These are phyloP conservation scores for Lumbricus terrestris DNA, from an alignment of 2,888 invertebrate genomes.

Conservation along the genomic window DNA sequence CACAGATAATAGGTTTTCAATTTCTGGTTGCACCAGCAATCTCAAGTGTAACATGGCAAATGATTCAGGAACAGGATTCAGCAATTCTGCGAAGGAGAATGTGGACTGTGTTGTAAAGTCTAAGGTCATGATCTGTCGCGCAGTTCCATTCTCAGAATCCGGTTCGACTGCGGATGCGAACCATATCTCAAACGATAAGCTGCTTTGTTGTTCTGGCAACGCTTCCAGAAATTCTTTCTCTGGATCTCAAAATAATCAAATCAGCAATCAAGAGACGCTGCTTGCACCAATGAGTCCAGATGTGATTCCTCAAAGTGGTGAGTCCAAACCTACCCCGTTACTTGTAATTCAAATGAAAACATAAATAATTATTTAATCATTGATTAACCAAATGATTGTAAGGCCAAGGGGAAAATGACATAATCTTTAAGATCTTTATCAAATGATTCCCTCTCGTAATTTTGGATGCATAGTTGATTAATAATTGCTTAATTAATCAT, in stretches of 20 bases:
- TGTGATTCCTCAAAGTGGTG: neutral
- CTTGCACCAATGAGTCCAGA: conserved; percentile 3
- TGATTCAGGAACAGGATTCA: neutral
- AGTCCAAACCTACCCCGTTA: neutral
- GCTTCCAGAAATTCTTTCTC: neutral
- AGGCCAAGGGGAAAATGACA: neutral
- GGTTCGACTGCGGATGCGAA: neutral
- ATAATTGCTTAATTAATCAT: neutral
- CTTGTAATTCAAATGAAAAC: neutral
- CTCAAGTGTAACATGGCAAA: neutral
- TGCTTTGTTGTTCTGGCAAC: neutral
- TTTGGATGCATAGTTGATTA: neutral
- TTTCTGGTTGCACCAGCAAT: neutral
- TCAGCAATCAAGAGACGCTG: no score
- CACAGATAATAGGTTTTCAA: neutral
- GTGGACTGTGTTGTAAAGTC: neutral
- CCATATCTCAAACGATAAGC: neutral
- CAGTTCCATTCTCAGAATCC: neutral
- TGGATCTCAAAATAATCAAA: neutral
- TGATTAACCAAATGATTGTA: neutral
- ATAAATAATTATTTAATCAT: neutral
- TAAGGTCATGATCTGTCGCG: neutral
- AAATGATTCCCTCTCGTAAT: neutral
- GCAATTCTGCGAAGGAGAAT: neutral
- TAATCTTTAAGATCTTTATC: neutral